phyloP scores from a whole-genome alignment of 2,888 invertebrate species.

The Odontomyia ornata region DNA sequence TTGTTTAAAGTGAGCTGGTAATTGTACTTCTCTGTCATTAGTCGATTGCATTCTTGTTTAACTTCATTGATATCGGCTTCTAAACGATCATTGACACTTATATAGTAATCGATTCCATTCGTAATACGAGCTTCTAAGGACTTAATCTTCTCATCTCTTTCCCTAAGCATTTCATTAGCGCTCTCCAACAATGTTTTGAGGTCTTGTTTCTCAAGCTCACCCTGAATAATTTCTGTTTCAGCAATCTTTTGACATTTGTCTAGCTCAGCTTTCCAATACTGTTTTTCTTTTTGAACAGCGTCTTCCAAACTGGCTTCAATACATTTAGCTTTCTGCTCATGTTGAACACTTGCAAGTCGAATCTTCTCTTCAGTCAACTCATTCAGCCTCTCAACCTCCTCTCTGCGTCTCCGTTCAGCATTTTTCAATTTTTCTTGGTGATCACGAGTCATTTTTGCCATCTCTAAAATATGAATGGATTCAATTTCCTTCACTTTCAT shows the following conservation, averaged over 20 bases:
- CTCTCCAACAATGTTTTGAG: constrained; percentile 61
- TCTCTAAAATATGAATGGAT: constrained; percentile 50
- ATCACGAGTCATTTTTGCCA: constrained; percentile 48
- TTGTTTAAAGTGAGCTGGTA: constrained; percentile 63
- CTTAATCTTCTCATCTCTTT: constrained; percentile 62
- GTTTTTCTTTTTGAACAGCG: constrained; percentile 67
- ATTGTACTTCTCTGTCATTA: constrained; percentile 63
- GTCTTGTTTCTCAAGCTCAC: constrained; percentile 67
- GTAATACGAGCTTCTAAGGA: constrained; percentile 61
- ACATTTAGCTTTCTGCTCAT: constrained; percentile 64
- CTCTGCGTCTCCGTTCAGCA: constrained; percentile 39
- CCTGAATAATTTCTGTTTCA: constrained; percentile 67
- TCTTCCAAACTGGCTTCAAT: constrained; percentile 63
- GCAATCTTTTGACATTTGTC: constrained; percentile 60
- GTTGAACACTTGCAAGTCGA: constrained; percentile 60
- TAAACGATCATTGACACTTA: constrained; percentile 60
- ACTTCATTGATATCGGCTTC: constrained; percentile 62
- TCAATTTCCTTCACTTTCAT: constrained; percentile 53
- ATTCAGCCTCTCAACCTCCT: constrained; percentile 61
- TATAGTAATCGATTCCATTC: constrained; percentile 62
- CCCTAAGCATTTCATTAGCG: constrained; percentile 62
- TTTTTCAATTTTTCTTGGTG: constrained; percentile 47
- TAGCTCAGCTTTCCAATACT: constrained; percentile 62
- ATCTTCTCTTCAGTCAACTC: constrained; percentile 62
- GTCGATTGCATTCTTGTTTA: constrained; percentile 61